Percentiles rank a stretch among this genome's conserved stretches.
Conservation (phyloP, 1,140 invertebrate genomes). For the Heterodera carotae region DNA sequence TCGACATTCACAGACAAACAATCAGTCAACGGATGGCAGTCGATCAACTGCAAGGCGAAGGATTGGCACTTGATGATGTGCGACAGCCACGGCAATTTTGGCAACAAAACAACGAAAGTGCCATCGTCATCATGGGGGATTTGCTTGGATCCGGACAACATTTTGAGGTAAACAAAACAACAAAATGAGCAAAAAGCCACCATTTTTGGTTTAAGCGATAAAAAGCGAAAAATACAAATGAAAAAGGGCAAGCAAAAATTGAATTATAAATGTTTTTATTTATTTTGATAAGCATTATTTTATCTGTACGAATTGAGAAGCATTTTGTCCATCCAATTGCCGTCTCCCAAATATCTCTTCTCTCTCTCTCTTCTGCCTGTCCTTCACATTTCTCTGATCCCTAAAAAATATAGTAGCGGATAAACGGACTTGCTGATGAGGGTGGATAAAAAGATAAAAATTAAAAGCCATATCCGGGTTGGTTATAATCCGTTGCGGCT, state of each 20-base stretch:
- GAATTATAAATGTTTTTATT: not conserved
- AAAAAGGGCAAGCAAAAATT: not conserved
- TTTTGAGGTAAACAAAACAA: not conserved
- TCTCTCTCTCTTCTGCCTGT: too few relatives aligned
- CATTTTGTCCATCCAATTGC: not conserved
- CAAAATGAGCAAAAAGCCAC: too few relatives aligned
- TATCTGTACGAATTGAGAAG: not conserved
- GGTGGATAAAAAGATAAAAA: too few relatives aligned
- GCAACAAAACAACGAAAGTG: not conserved
- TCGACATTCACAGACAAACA: not conserved
- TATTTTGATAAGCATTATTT: not conserved
- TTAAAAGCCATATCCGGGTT: too few relatives aligned
- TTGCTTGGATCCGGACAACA: not conserved
- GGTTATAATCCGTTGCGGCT: too few relatives aligned
- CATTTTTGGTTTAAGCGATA: too few relatives aligned
- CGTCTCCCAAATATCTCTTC: too few relatives aligned
- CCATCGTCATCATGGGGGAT: not conserved
- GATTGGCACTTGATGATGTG: not conserved
- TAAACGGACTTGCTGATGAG: too few relatives aligned
- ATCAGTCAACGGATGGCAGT: not conserved
- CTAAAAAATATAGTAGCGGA: not conserved
- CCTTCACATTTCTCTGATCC: conserved; percentile 10
- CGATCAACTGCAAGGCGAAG: not conserved
- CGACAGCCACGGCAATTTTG: not conserved
- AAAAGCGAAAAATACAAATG: too few relatives aligned